Conservation (phyloP, 1,140 invertebrate genomes). For the Ips typographus region DNA sequence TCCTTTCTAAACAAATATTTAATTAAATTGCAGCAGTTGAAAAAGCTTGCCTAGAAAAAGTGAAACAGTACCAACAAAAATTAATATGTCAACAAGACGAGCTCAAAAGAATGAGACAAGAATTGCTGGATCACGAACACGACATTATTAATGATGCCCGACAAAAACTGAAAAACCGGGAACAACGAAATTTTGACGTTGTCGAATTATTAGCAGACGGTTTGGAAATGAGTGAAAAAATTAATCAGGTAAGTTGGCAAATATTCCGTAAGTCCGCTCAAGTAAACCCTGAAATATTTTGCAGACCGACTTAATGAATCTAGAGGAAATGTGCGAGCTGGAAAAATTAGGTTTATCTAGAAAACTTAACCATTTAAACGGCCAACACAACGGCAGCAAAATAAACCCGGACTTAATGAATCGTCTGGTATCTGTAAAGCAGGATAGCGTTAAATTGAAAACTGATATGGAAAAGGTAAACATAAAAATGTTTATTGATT, state of each 20-base stretch:
- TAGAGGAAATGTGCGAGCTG: constrained; percentile 13
- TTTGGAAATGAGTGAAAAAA: constrained; percentile 26
- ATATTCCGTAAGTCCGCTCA: neutral
- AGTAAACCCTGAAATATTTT: neutral
- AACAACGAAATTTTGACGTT: constrained; percentile 16
- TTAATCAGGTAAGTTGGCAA: constrained; percentile 24
- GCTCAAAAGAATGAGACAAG: constrained; percentile 33
- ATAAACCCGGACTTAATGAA: neutral
- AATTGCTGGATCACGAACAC: constrained; percentile 34
- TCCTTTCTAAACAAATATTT: too few relatives aligned
- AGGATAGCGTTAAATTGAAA: constrained; percentile 30
- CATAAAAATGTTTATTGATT: neutral
- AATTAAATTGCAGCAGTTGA: constrained; percentile 40
- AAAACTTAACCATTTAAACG: constrained; percentile 8
- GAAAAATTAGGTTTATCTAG: constrained; percentile 11
- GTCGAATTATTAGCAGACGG: constrained; percentile 22
- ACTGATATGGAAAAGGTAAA: constrained; percentile 35
- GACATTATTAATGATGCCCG: constrained; percentile 31
- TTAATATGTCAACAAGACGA: constrained; percentile 36
- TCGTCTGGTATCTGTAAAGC: constrained; percentile 23
- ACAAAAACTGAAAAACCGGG: constrained; percentile 14
- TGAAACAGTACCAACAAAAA: constrained; percentile 39
- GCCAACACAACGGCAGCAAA: neutral
- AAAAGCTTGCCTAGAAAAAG: constrained; percentile 40
- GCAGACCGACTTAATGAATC: constrained; percentile 21